Base-by-base conservation (phyloP, 2,113 vertebrate species). In the Alectura lathami region DNA sequence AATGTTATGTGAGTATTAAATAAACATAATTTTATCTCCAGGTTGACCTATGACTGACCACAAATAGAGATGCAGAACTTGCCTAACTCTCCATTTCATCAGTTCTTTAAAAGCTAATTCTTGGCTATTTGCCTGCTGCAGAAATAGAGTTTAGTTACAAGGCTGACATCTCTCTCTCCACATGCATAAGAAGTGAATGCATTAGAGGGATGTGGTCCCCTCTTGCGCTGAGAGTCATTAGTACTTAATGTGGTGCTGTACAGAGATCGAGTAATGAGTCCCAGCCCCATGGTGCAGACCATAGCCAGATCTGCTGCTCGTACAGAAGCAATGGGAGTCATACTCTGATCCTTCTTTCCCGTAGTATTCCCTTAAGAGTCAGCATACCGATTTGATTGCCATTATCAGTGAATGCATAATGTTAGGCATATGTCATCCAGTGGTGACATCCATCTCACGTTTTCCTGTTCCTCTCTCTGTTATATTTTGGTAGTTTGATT, bases 381-480 rank as follows among this genome's bases (percentile, higher is more conserved):
- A 57, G 56, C 77, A 34, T 11, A 68, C 70, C 63, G 11, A 51
- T 86, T 69, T 67, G 26, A 38, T 73, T 94, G 57, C n/a, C 13
- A 1, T 94, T 89, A n/a, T 77, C 34, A 40, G 54, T 12, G 36
- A 74, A 38, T 42, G 45, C 18, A 6, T 76, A 59, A 82, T 40
- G 17, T 50, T 69, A 80, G 59, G 22, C 9, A 23, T 57, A 66
- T 66, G 27, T 91, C 21, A 24, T 45, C 27, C 32, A 56, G 2
- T 0, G 0, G 5, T 69, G 63, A 50, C 13, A n/a, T 54, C 53
- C 22, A 38, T 4, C 2, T 67, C 13, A 3, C 47, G 13, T 66
- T 92, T 86, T 83, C 67, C 42, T 88, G 22, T 54, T 83, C 32
- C 6, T 74, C 40, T 85, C 26, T 18, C 32, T 66, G 43, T 2